Percentiles rank a stretch among this genome's conserved stretches.
These are phyloP conservation scores for Caenorhabditis sulstoni DNA, from an alignment of 2,888 invertebrate species.

Conservation along the genomic window DNA sequence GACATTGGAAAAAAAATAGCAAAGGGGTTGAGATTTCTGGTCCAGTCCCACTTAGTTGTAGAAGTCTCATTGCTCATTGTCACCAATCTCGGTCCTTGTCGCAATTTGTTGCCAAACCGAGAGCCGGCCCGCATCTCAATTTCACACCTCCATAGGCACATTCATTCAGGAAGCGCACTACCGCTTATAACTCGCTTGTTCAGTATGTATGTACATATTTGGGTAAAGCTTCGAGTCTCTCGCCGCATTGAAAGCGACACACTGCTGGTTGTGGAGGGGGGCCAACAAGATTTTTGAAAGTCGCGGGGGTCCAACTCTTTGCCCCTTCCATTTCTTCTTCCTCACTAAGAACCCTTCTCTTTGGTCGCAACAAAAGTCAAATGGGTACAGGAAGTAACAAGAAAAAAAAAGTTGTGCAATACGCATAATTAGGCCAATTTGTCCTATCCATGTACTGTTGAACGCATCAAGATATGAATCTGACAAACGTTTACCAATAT, in stretches of 20 bases:
- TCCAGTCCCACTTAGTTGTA: too few species aligned
- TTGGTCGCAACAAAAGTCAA: background rate
- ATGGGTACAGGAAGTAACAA: conserved; percentile 6
- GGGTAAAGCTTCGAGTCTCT: background rate
- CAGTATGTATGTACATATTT: conserved; percentile 57
- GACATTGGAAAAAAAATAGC: background rate
- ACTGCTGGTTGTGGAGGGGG: too few species aligned
- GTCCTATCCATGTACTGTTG: background rate
- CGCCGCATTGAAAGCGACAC: too few species aligned
- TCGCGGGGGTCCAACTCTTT: too few species aligned
- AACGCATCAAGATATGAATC: conserved; percentile 45
- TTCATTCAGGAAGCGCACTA: conserved; percentile 62
- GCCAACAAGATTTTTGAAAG: too few species aligned
- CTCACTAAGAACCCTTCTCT: background rate
- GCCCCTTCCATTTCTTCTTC: too few species aligned
- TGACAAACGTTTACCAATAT: conserved; percentile 24
- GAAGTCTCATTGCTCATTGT: too few species aligned
- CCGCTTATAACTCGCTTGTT: conserved; percentile 50
- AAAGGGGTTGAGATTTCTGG: too few species aligned
- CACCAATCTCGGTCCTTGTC: too few species aligned
- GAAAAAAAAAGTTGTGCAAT: conserved; percentile 21
- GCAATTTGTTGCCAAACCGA: conserved; percentile 1
- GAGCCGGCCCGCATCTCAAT: conserved; percentile 42
- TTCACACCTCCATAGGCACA: conserved; percentile 63
- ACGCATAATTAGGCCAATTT: conserved; percentile 9